Base-by-base conservation (phyloP, 2,888 invertebrate genomes). In the Cyrtodaria siliqua region DNA sequence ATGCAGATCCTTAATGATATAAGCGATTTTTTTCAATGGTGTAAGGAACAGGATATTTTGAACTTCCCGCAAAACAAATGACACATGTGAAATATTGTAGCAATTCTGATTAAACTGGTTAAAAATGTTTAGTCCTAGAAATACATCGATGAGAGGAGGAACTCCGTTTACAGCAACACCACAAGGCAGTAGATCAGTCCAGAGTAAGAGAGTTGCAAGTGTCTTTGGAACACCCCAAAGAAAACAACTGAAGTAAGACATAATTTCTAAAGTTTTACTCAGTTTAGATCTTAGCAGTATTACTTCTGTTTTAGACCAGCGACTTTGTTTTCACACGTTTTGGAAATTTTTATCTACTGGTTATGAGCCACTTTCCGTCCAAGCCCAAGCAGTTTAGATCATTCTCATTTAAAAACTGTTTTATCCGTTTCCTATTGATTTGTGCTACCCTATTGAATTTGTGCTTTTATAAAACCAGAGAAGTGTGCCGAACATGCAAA, bases 111-210 rank as follows among this genome's bases (percentile, higher is more conserved):
- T 44, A 44, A 44, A 44, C n/a, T 44, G n/a, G 4, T 9, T 18
- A 6, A 44, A 47, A 18, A 88, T 87, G 88, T 87, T 84, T 62
- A 82, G 76, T 18, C 86, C 84, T 26, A 77, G 83, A 53, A 76
- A 78, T 27, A 60, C 69, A 8, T 61, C 74, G 9, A 53, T 79
- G 3, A 64, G 84, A 23, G 49, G 79, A 23, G 83, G 82, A 27
- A 87, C 88, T 6, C 86, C 88, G 0, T 88, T 85, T 56, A 85
- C 83, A n/a, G 80, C 81, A 1, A 64, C 83, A 52, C 72, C 75
- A 24, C 78, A 85, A 56, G 71, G 74, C 24, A 72, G 64, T 24
- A 68, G 84, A 59, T 73, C 83, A 50, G 55, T 71, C 38, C 82
- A 84, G 44, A 86, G 67, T 24, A 84, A 76, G 63, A 50, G 86